Evolutionary conservation across 2,888 invertebrate genomes (phyloP).

Genomic region (Tinea trinotella): DNA sequence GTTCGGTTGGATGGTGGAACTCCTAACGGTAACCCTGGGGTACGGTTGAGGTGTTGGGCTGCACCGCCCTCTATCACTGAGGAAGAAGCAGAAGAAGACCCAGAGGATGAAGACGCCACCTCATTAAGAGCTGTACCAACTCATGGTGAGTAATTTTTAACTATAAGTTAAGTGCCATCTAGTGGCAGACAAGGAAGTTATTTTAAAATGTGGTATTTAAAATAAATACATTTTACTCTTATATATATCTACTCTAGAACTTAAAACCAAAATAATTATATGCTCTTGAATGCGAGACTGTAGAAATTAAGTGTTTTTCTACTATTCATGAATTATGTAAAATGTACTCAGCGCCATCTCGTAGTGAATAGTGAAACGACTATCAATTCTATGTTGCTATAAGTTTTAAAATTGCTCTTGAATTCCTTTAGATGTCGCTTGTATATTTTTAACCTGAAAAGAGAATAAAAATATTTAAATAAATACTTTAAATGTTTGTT

Average conservation of each 20-base stretch:
- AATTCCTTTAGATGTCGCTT: background rate
- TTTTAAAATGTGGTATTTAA: too few relatives aligned
- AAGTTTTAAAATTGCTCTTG: background rate
- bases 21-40: constrained; percentile 70
- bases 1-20: constrained; percentile 80
- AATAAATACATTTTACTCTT: too few relatives aligned
- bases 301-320: too few relatives aligned
- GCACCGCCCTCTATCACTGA: constrained; percentile 79
- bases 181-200: too few relatives aligned
- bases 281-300: too few relatives aligned
- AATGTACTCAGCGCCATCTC: constrained; percentile 39
- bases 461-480: background rate
- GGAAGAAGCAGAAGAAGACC: constrained; percentile 75
- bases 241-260: too few relatives aligned
- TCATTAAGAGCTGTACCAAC: constrained; percentile 75
- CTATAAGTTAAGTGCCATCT: background rate
- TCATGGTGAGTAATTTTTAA: constrained; percentile 62
- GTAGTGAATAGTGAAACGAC: constrained; percentile 21
- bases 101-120: constrained; percentile 76
- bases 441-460: too few relatives aligned
- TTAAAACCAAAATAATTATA: too few relatives aligned
- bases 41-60: constrained; percentile 72
- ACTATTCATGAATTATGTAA: background rate
- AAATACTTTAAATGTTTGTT: too few relatives aligned
- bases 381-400: constrained; percentile 23